Base-by-base conservation (phyloP, 1,140 invertebrate genomes). In the Drosophila nasuta region DNA sequence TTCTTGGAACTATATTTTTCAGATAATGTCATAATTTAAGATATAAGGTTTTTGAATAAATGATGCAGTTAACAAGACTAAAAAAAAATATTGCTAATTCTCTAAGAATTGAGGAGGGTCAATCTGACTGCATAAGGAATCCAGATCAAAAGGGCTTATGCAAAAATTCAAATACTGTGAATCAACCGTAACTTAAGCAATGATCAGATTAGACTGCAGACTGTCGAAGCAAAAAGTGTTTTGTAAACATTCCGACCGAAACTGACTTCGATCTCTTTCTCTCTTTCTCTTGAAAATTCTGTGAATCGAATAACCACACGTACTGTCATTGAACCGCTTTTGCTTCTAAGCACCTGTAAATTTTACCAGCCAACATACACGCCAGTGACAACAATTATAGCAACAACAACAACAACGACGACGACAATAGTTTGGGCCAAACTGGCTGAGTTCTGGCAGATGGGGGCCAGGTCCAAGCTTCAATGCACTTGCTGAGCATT, bases 401-500 rank as follows among this genome's bases (percentile, higher is more conserved):
- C 30, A 43, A 41, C 17, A 43, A 13, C 8, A 30, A 59, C 5
- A 33, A 69, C 46, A 52, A 41, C 13, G 41, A 59, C 3, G 17
- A 69, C 46, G 60, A 41, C 13, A 57, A 20, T 43, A 41, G 54
- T 38, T 57, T 57, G 33, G 54, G 54, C 35, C 33, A 41, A 5
- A 35, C n/a, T 20, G 35, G 28, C 2, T 6, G 35, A n/a, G 35
- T 28, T 6, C 35, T 38, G n/a, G 41, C 15, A 41, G 72, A 64
- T 58, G 38, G 67, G 67, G 28, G 33, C 46, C 11, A 51, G 46
- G 13, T 17, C 45, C 67, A 87, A 51, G 73, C 81, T 82, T 77
- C 76, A 81, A 66, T 82, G 82, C 83, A 82, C 73, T 88, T 82
- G 82, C 70, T 66, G 72, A 79, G 77, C 82, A 88, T 87, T 87